A percentile compares a stretch with the other conserved stretches of the same genome.
Evolutionary conservation across 2,797 vertebrate genomes (phyloP).

Genomic region (Sebastes vulpes): DNA sequence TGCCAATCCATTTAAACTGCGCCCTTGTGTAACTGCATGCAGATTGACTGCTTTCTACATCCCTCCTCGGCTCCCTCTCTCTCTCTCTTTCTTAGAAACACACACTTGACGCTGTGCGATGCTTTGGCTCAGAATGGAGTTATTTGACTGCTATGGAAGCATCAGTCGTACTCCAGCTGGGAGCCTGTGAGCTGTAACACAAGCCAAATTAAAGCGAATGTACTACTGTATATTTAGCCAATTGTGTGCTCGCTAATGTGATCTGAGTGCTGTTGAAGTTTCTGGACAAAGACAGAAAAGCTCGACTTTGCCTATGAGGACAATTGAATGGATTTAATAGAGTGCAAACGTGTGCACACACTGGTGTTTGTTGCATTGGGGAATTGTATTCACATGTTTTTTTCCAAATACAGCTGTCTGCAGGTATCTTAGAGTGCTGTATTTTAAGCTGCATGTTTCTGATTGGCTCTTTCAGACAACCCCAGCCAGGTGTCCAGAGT

Average conservation of each 20-base stretch:
- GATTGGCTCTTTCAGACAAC: slow-evolving; percentile 85
- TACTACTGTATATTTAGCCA: slow-evolving; percentile 44
- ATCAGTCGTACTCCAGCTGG: slow-evolving; percentile 58
- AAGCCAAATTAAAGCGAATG: slow-evolving; percentile 63
- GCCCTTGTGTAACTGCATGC: slow-evolving; percentile 62
- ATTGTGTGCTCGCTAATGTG: slow-evolving; percentile 41
- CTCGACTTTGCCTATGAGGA: slow-evolving; percentile 43
- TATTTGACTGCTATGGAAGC: slow-evolving; percentile 44
- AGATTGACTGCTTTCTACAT: slow-evolving; percentile 52
- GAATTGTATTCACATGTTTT: background rate
- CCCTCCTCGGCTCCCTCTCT: slow-evolving; percentile 17
- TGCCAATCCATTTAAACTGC: slow-evolving; percentile 74
- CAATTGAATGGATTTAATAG: slow-evolving; percentile 43
- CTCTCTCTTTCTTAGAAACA: slow-evolving; percentile 28
- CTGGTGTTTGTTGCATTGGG: background rate
- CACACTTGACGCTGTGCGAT: slow-evolving; percentile 22
- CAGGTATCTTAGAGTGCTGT: background rate
- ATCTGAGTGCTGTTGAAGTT: slow-evolving; percentile 58
- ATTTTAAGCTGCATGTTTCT: slow-evolving; percentile 38
- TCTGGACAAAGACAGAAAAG: slow-evolving; percentile 52
- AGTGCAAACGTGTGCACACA: slow-evolving; percentile 8
- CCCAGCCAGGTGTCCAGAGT: slow-evolving; percentile 90
- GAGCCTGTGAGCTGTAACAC: slow-evolving; percentile 48
- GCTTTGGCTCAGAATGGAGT: slow-evolving; percentile 53
- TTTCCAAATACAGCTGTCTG: background rate